A percentile compares a stretch with the other conserved stretches of the same genome.
phyloP scores from a whole-genome alignment of 2,797 vertebrate genomes.

The Mycteria americana region DNA sequence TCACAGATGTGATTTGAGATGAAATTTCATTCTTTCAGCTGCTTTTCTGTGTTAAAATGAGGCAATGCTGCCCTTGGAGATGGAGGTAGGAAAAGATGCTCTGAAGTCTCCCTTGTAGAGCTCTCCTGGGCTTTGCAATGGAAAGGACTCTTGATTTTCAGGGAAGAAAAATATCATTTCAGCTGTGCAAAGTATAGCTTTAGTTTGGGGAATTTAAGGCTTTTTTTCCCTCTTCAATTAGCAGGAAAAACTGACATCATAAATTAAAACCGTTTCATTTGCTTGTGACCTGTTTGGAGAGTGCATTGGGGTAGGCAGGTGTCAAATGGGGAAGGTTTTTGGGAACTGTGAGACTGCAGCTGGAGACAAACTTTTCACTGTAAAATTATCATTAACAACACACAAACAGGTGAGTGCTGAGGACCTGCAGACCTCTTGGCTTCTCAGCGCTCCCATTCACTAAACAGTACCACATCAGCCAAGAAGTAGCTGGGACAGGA shows the following conservation, averaged over 20 bases:
- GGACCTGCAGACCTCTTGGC: neutral
- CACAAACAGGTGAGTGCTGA: neutral
- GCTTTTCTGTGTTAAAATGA: neutral
- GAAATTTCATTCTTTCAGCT: neutral
- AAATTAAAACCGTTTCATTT: neutral
- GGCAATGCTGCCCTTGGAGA: neutral
- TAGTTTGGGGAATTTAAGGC: neutral
- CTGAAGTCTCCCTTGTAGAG: neutral
- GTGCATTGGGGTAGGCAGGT: neutral
- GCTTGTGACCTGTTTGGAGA: neutral
- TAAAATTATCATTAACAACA: neutral
- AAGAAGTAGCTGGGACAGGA: neutral
- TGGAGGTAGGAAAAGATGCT: neutral
- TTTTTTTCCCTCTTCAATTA: neutral
- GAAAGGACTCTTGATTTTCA: neutral
- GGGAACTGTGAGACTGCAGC: neutral
- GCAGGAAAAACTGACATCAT: neutral
- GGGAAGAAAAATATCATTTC: neutral
- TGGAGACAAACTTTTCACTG: neutral
- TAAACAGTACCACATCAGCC: neutral
- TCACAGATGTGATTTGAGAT: neutral
- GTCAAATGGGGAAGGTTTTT: neutral
- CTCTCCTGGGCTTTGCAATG: neutral
- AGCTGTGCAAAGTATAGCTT: neutral
- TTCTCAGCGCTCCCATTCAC: neutral